phyloP scores from a whole-genome alignment of 2,888 invertebrate species.

The Lycocerus yunnanus region DNA sequence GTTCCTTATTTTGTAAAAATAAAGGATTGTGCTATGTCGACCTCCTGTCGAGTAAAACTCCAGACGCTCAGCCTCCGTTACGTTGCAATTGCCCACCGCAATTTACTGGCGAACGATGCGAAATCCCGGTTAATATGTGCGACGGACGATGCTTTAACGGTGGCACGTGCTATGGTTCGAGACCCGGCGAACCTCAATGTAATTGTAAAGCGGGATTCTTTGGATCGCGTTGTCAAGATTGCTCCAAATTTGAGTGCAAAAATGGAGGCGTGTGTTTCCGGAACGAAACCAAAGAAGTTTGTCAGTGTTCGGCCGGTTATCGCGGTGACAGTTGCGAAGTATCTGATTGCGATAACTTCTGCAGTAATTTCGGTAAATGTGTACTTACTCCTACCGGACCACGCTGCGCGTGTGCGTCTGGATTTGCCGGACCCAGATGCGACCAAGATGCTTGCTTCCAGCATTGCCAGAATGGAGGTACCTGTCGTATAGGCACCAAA shows the following conservation, averaged over 20 bases:
- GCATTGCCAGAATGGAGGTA: conserved; percentile 65
- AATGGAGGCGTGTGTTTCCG: conserved; percentile 65
- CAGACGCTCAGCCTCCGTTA: conserved; percentile 42
- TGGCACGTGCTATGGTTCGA: conserved; percentile 59
- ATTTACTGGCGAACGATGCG: conserved; percentile 70
- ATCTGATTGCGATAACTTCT: conserved; percentile 45
- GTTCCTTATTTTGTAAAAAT: conserved; percentile 70
- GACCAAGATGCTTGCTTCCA: conserved; percentile 63
- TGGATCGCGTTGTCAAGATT: conserved; percentile 63
- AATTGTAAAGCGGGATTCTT: conserved; percentile 61
- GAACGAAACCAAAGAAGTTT: conserved; percentile 54
- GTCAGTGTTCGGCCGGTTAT: conserved; percentile 63
- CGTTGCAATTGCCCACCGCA: conserved; percentile 66
- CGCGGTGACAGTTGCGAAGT: conserved; percentile 58
- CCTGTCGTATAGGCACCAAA: conserved; percentile 51
- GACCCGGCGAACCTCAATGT: conserved; percentile 51
- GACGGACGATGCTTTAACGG: conserved; percentile 64
- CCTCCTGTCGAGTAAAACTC: conserved; percentile 40
- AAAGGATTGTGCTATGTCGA: conserved; percentile 62
- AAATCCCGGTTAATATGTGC: conserved; percentile 63
- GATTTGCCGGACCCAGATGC: conserved; percentile 64
- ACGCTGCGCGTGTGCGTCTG: conserved; percentile 53
- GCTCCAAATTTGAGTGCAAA: conserved; percentile 61
- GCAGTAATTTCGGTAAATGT: conserved; percentile 47
- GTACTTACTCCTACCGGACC: conserved; percentile 37